These are phyloP conservation scores for Diphyllodes magnificus DNA, from an alignment of 2,113 vertebrate species.

Conservation along the genomic window DNA sequence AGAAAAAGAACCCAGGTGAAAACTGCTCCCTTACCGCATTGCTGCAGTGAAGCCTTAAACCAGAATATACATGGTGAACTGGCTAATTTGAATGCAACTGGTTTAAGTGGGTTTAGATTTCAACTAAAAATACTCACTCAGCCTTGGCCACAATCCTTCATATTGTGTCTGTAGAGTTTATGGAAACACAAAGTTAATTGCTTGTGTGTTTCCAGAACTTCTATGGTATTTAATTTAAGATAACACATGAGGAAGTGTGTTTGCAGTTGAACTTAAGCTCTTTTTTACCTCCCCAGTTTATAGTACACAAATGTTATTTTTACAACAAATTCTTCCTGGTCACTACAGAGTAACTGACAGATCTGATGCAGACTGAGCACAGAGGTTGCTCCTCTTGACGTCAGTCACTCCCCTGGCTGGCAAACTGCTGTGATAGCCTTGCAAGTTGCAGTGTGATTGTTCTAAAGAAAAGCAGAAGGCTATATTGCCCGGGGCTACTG, in stretches of 20 bases:
- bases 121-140: neutral
- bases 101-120: conserved; percentile 43
- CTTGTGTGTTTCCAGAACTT: conserved; percentile 38
- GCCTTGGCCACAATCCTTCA: neutral
- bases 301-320: conserved; percentile 66
- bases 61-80: neutral
- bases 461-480: neutral
- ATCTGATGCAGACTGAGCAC: neutral
- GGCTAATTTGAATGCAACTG: conserved; percentile 21
- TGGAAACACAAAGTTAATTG: conserved; percentile 43
- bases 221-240: conserved; percentile 42
- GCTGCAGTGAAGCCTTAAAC: neutral
- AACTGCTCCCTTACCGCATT: neutral
- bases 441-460: neutral
- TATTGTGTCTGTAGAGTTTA: conserved; percentile 10
- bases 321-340: conserved; percentile 59
- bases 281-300: conserved; percentile 59
- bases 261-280: conserved; percentile 27
- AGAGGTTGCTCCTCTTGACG: neutral
- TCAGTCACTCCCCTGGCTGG: neutral
- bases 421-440: neutral
- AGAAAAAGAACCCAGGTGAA: neutral
- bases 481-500: neutral
- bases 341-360: neutral
- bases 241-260: conserved; percentile 50